These are phyloP conservation scores for Acrobasis consociella DNA, from an alignment of 2,888 invertebrate species.

Conservation along the genomic window DNA sequence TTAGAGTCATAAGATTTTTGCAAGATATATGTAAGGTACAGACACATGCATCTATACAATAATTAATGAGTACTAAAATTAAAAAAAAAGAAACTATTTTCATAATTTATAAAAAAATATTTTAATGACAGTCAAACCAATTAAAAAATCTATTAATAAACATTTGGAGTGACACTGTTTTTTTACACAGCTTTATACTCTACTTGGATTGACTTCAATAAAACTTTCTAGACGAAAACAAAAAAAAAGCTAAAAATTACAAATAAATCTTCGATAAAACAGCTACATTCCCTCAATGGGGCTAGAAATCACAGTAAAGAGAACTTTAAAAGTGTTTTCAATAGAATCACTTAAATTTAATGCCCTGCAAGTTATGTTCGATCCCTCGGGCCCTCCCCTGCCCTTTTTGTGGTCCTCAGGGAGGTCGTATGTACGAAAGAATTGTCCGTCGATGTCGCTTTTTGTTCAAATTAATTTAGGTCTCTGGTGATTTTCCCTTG, in stretches of 20 bases:
- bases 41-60: too few species aligned
- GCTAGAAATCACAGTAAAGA: conserved; percentile 30
- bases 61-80: too few species aligned
- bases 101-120: too few species aligned
- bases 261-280: background rate
- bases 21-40: too few species aligned
- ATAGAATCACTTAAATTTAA: conserved; percentile 77
- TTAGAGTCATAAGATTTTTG: too few species aligned
- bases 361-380: conserved; percentile 68
- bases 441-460: conserved; percentile 31
- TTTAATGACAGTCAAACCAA: too few species aligned
- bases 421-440: conserved; percentile 60
- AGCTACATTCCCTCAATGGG: conserved; percentile 6
- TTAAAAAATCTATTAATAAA: too few species aligned
- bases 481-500: conserved; percentile 27
- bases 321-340: conserved; percentile 65
- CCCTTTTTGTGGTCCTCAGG: conserved; percentile 54
- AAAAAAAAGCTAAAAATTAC: background rate
- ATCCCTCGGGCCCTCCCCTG: conserved; percentile 46
- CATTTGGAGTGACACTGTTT: too few species aligned
- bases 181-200: too few species aligned
- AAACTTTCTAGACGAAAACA: background rate
- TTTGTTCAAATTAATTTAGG: conserved; percentile 38
- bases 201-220: too few species aligned
- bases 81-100: too few species aligned